phyloP scores from a whole-genome alignment of 2,113 vertebrate genomes.

The Anser brachyrhynchus region DNA sequence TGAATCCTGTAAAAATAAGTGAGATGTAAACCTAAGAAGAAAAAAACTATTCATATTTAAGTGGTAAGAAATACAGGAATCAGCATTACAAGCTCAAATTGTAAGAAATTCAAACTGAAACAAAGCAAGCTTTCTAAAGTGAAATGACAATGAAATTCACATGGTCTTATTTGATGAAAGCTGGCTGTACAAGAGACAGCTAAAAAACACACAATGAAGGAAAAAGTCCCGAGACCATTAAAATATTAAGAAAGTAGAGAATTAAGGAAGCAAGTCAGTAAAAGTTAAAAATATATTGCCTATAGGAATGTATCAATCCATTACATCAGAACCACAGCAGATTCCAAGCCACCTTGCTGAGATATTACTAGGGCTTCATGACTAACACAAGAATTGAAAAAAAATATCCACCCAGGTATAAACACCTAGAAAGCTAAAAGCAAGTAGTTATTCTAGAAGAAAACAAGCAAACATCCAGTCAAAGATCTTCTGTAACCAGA shows the following conservation, averaged over 20 bases:
- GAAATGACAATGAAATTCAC: no score
- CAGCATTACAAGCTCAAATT: no score
- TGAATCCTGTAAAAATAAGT: background rate
- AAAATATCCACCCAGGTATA: background rate
- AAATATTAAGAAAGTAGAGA: no score
- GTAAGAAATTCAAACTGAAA: no score
- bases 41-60: background rate
- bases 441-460: background rate
- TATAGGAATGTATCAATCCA: constrained; percentile 4
- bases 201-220: no score
- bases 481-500: background rate
- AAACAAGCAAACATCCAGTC: background rate
- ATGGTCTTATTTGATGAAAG: no score
- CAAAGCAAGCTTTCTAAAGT: no score
- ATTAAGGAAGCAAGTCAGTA: no score
- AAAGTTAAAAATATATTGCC: no score
- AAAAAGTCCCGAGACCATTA: no score
- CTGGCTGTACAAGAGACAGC: no score
- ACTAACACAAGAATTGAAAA: background rate
- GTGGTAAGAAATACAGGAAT: background rate
- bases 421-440: background rate
- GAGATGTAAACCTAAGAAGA: background rate
- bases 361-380: background rate
- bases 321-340: background rate
- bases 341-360: constrained; percentile 6